phyloP scores from a whole-genome alignment of 2,797 vertebrate species.

The Melanotaenia parkinsoni region DNA sequence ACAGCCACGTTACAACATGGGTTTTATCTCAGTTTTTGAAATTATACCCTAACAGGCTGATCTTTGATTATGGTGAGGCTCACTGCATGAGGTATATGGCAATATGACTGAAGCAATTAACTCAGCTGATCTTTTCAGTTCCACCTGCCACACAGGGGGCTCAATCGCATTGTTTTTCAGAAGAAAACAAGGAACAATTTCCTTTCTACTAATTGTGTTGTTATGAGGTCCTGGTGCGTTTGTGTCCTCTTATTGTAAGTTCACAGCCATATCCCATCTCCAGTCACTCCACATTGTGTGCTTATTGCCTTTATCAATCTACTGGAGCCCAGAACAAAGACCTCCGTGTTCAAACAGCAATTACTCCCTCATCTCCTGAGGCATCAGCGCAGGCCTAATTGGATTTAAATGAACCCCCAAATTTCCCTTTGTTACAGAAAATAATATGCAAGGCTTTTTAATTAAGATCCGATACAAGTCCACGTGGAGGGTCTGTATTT shows the following conservation, averaged over 20 bases:
- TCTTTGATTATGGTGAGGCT: constrained; percentile 45
- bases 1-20: constrained; percentile 22
- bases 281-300: constrained; percentile 85
- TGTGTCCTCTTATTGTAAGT: constrained; percentile 62
- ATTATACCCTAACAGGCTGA: constrained; percentile 35
- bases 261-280: constrained; percentile 64
- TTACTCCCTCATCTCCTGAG: constrained; percentile 94
- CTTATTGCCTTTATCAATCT: constrained; percentile 85
- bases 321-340: constrained; percentile 96
- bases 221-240: constrained; percentile 64
- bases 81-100: constrained; percentile 39
- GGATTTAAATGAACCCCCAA: constrained; percentile 99
- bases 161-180: constrained; percentile 40
- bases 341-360: constrained; percentile 93
- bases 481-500: constrained; percentile 79
- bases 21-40: constrained; percentile 36
- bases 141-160: constrained; percentile 51
- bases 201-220: constrained; percentile 67
- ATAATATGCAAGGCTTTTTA: constrained; percentile 97
- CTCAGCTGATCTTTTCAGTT: constrained; percentile 56
- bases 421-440: constrained; percentile 96
- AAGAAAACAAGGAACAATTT: constrained; percentile 58
- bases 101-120: constrained; percentile 65
- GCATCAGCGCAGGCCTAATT: constrained; percentile 96
- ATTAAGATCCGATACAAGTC: constrained; percentile 96